Base-by-base conservation (phyloP, 2,113 vertebrate species). In the Raja brachyura region DNA sequence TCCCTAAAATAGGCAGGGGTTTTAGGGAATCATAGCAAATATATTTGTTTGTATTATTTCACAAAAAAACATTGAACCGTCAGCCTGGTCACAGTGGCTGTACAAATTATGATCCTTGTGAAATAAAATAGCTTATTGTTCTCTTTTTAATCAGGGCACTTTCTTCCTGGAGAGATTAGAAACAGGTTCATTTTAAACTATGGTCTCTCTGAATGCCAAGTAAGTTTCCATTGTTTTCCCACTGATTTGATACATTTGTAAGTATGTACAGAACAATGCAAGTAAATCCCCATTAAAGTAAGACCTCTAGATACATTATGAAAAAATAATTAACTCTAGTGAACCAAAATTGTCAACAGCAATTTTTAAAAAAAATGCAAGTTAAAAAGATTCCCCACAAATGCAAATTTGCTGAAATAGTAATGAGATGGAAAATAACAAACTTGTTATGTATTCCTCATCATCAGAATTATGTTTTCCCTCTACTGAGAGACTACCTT, bases 401-500 rank as follows among this genome's bases (percentile, higher is more conserved):
- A 79, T 79, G 31, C 78, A n/a, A 48, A 79, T 4, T 33, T 48
- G 39, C 33, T 79, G 39, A 79, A 18, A 79, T 79, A 31, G 7
- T 48, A 54, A 79, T 48, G 31, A 31, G 14, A 9, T n/a, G 33
- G 76, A 78, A 78, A 78, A 78, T 18, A 31, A 77, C 31, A 5
- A 18, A n/a, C n/a, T n/a, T n/a, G n/a, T n/a, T 74, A 28, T 22
- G 18, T 20, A 54, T 6, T 81, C 18, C 78, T 81, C 48, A 56
- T 54, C 48, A 8, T 81, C 31, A 14, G 83, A 86, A 61, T 86
- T 86, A 86, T 86, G 83, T 86, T 86, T 59, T 86, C 59, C 22
- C 56, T 9, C 25, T 20, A 61, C n/a, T 14, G 59, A 63, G 11
- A 31, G 6, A 16, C 18, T 0, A 86, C n/a, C 28, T 14, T 28